Base-by-base conservation (phyloP, 2,888 invertebrate species). In the Gymnocheta viridis region DNA sequence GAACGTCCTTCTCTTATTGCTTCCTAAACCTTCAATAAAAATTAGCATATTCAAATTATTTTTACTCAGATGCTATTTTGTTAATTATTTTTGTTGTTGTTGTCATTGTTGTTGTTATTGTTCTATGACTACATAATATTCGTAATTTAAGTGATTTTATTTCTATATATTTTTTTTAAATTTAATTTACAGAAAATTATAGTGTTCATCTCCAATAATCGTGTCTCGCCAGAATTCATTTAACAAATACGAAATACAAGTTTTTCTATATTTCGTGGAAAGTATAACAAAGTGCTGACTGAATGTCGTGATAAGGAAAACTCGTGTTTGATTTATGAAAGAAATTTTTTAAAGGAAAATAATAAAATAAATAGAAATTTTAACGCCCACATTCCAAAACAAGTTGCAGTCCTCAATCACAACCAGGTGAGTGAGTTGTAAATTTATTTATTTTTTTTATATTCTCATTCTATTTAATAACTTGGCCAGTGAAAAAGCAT, bases 181-280 rank as follows among this genome's bases (percentile, higher is more conserved):
- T 41, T 58, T 62, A 70, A 70, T 41, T 83, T 79, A 44, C 58
- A 83, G 82, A 54, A 44, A 66, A 44, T 76, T 27, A 56, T 14
- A 60, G 72, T 58, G 64, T 60, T 47, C 64, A 54, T 49, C 62
- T 27, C 12, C 64, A 44, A 24, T 35, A 44, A 56, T 69, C 54
- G 72, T 72, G 72, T 10, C 22, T 49, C 38, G 0, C 2, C 19
- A 67, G 12, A 67, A 27, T 67, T 27, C 19, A 19, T 24, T 12
- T 17, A 9, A 27, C 29, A 19, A 22, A 19, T 24, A 38, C 12
- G 9, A 41, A 47, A 58, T 29, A 35, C 32, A 54, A 17, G 17
- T 10, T 17, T 51, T 51, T 24, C 6, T 14, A n/a, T n/a, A 56
- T n/a, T 27, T 17, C 32, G 32, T 32, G 17, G 17, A 60, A 35